phyloP scores from a whole-genome alignment of 2,113 vertebrate species.

The Bettongia penicillata region DNA sequence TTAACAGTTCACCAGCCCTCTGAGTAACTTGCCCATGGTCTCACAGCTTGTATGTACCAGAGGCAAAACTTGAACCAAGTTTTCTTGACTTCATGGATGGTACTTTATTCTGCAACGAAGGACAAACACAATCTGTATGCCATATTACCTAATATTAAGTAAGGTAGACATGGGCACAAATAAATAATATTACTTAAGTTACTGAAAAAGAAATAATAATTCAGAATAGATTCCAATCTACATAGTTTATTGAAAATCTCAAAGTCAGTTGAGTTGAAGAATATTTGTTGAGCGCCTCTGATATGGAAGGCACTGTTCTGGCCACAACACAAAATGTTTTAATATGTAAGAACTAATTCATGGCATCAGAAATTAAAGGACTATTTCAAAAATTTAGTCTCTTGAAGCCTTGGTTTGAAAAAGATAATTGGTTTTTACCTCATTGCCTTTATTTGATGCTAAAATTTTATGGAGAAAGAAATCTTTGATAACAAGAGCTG shows the following conservation, averaged over 20 bases:
- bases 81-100: not conserved
- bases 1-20: not conserved
- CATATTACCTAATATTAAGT: not conserved
- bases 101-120: not conserved
- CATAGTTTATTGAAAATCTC: not conserved
- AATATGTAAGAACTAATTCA: not conserved
- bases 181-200: not conserved
- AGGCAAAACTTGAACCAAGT: not conserved
- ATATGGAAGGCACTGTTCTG: not conserved
- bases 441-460: not conserved
- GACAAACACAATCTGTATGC: not conserved
- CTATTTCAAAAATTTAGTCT: not conserved
- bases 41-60: not conserved
- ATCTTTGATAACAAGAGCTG: not conserved
- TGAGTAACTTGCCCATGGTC: not conserved
- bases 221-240: not conserved
- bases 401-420: slow-evolving; percentile 16
- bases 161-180: not conserved
- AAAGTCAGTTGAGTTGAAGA: not conserved
- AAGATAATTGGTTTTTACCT: not conserved
- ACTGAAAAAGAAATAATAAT: not conserved
- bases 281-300: not conserved
- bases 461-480: not conserved
- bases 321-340: not conserved
- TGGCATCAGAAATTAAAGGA: not conserved